Percentiles rank a stretch among this genome's conserved stretches.
phyloP scores from a whole-genome alignment of 2,113 vertebrate genomes.

The Dicaeum eximium region DNA sequence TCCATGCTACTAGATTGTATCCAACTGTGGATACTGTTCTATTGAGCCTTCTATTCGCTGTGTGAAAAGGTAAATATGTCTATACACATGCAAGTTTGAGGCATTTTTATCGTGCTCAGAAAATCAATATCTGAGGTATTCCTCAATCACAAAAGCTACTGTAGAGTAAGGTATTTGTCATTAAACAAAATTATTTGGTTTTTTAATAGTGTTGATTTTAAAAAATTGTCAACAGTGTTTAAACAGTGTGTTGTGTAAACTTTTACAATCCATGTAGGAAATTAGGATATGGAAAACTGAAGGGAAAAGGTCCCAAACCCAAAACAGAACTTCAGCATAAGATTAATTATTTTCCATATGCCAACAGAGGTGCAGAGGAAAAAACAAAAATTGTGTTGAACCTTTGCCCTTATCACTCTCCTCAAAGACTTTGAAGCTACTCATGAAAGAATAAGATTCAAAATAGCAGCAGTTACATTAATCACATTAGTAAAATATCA shows the following conservation, averaged over 20 bases:
- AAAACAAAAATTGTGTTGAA: not conserved
- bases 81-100: not conserved
- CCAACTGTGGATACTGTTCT: not conserved
- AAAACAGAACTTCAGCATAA: not conserved
- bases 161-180: not conserved
- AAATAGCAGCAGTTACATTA: constrained; percentile 42
- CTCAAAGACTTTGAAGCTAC: not conserved
- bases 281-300: not conserved
- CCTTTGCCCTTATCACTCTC: not conserved
- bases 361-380: not conserved
- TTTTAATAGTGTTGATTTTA: not conserved
- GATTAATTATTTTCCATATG: not conserved
- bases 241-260: not conserved
- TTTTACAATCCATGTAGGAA: not conserved
- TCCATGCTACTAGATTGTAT: not conserved
- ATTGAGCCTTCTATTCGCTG: not conserved
- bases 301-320: not conserved
- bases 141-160: not conserved
- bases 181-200: not conserved
- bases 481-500: constrained; percentile 58
- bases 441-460: not conserved
- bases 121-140: not conserved
- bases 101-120: not conserved
- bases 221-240: not conserved
- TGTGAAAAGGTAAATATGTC: not conserved